These are phyloP conservation scores for Setophaga petechia DNA, from an alignment of 2,113 vertebrate species.

Conservation along the genomic window DNA sequence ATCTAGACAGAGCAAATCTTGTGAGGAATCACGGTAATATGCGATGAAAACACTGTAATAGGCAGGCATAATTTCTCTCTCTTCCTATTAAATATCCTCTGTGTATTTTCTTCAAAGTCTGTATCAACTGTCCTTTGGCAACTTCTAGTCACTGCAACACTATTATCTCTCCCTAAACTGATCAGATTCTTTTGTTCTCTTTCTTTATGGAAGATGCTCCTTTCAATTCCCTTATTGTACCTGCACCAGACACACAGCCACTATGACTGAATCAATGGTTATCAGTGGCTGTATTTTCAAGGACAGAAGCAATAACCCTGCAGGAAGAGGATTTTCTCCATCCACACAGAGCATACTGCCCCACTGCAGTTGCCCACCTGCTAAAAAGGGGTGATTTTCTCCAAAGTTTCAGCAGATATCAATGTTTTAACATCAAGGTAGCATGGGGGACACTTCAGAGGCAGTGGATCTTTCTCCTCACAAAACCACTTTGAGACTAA, in stretches of 20 bases:
- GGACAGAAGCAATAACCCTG: background rate
- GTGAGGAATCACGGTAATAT: background rate
- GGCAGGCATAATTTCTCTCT: background rate
- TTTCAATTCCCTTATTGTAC: background rate
- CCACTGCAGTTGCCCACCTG: background rate
- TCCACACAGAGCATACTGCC: background rate
- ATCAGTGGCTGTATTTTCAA: background rate
- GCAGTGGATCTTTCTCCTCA: background rate
- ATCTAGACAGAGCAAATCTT: background rate
- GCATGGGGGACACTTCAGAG: background rate
- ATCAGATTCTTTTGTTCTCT: background rate
- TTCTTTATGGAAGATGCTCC: background rate
- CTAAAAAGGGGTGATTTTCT: background rate
- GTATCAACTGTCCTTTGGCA: background rate
- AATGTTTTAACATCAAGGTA: background rate
- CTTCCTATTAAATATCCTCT: background rate
- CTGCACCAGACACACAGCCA: rapidly evolving
- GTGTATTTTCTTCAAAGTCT: background rate
- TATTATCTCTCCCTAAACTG: background rate
- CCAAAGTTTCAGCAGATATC: background rate
- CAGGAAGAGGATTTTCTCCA: background rate
- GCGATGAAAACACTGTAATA: background rate
- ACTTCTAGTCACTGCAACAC: background rate
- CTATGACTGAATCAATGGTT: background rate
- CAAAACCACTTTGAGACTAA: background rate